phyloP scores from a whole-genome alignment of 2,113 vertebrate genomes.

The Oreamnos americanus region DNA sequence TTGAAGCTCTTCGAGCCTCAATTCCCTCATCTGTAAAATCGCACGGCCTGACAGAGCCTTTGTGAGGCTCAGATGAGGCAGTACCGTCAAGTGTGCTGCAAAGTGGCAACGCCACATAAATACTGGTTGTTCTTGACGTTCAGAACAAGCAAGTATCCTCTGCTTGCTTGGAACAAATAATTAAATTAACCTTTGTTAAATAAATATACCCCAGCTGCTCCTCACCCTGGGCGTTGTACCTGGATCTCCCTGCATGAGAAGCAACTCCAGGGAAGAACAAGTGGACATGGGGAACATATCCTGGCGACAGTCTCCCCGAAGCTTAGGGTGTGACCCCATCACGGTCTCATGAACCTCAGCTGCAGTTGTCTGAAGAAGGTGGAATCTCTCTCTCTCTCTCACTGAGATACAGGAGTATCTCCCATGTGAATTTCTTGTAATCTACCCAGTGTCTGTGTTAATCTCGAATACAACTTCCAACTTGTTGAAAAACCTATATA shows the following conservation, averaged over 20 bases:
- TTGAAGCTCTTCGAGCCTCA: not conserved
- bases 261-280: not conserved
- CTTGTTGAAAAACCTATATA: not conserved
- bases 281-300: not conserved
- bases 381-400: no score
- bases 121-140: not conserved
- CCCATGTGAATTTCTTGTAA: not conserved
- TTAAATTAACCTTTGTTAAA: not conserved
- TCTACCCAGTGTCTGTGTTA: not conserved
- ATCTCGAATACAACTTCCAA: not conserved
- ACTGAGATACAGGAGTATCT: not conserved
- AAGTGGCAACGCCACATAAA: fast-evolving
- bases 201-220: not conserved
- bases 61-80: not conserved
- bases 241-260: not conserved
- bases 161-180: not conserved
- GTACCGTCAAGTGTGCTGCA: fast-evolving
- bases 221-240: not conserved
- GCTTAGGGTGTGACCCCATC: not conserved
- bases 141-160: not conserved
- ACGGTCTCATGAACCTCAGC: not conserved
- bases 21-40: not conserved
- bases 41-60: no score
- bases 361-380: not conserved
- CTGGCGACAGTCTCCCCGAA: not conserved